Evolutionary conservation across 2,888 invertebrate genomes (phyloP).

Genomic region (Epicampocera succincta): DNA sequence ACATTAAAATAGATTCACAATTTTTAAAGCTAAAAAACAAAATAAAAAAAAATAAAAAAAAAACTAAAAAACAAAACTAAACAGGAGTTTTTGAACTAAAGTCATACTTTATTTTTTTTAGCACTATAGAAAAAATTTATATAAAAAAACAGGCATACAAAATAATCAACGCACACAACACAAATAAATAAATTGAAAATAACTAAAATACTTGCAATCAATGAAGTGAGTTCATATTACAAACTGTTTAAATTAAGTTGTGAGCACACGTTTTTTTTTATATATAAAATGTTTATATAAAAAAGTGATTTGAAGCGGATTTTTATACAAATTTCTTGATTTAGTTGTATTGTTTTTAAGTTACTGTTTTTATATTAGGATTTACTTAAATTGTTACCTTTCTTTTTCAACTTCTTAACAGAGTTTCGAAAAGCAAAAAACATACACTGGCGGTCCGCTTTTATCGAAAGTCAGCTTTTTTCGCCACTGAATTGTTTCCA

Average conservation of each 20-base stretch:
- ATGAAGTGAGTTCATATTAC: slow-evolving; percentile 41
- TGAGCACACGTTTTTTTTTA: slow-evolving; percentile 51
- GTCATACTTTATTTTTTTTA: slow-evolving; percentile 61
- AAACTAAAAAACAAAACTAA: slow-evolving; percentile 5
- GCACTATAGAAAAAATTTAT: slow-evolving; percentile 40
- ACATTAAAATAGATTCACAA: slow-evolving; percentile 54
- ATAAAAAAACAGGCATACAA: slow-evolving; percentile 72
- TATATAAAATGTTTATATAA: slow-evolving; percentile 55
- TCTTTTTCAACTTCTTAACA: slow-evolving; percentile 58
- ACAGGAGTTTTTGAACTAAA: slow-evolving; percentile 55
- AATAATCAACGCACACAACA: slow-evolving; percentile 64
- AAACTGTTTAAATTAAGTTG: slow-evolving; percentile 63
- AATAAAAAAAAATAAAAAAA: too few relatives aligned
- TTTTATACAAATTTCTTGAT: slow-evolving; percentile 50
- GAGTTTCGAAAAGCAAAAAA: slow-evolving; percentile 25
- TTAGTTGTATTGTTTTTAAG: slow-evolving; percentile 15
- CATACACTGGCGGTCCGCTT: too few relatives aligned
- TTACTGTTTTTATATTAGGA: slow-evolving; percentile 27
- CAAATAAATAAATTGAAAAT: slow-evolving; percentile 45
- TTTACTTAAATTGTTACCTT: slow-evolving; percentile 38
- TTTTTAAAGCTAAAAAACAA: slow-evolving; percentile 8
- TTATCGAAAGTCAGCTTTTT: too few relatives aligned
- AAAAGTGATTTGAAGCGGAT: slow-evolving; percentile 60
- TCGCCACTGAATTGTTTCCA: too few relatives aligned
- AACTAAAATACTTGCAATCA: slow-evolving; percentile 69